Base-by-base conservation (phyloP, 2,113 vertebrate genomes). In the Tachycineta bicolor region DNA sequence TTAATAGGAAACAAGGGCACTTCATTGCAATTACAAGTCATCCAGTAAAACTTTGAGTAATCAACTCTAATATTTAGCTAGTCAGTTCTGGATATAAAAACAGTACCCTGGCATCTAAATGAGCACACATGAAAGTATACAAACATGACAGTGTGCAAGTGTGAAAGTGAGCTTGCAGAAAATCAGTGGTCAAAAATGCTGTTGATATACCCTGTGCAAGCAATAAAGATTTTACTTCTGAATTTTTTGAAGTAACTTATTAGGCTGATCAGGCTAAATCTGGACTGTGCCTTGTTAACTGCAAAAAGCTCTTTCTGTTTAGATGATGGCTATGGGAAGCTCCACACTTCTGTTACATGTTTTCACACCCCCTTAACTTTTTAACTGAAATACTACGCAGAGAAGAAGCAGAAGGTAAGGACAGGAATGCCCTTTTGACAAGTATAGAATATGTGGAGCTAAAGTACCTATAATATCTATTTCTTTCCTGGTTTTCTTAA, bases 401-500 rank as follows among this genome's bases (percentile, higher is more conserved):
- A 90, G 67, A 91, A 73, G 52, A 55, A 91, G 69, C 28, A 64
- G 37, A 50, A 95, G 63, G 47, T 56, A 92, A 56, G 84, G 75
- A 37, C 49, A 92, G 83, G 62, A 97, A 95, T 90, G 49, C 7
- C 68, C 29, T 89, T 96, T 94, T 93, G 76, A 62, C 55, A 87
- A 82, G 37, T 64, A 52, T 12, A 75, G 34, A 22, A 76, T 24
- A 39, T 52, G 25, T 52, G 23, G 11, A 93, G 50, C 19, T 71
- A 23, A 56, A 93, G 21, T 73, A 11, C 50, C 12, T 73, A 16
- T 14, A n/a, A 23, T 65, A 59, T 20, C 22, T 39, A 5, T 83
- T 88, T 85, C 6, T 87, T 87, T 37, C 14, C 11, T 41, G 43
- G 6, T 76, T 69, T 76, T 76, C 31, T 44, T 55, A 9, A 24